Conservation (phyloP, 2,888 invertebrate genomes). For the Ophion obscuratus region DNA sequence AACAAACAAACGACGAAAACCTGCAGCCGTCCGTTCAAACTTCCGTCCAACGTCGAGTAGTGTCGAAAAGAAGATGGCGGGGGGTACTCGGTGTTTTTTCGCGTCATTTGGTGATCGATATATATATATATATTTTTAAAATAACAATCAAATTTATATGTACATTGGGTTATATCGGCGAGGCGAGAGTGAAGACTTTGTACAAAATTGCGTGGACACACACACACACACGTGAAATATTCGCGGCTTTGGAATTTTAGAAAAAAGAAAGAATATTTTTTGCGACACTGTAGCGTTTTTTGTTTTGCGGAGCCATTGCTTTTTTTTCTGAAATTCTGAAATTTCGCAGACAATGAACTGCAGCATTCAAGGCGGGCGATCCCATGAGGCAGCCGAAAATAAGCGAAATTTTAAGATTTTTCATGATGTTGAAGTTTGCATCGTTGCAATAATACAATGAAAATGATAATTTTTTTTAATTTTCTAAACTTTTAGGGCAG, state of each 20-base stretch:
- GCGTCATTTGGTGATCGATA: conserved; percentile 26
- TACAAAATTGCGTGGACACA: conserved; percentile 32
- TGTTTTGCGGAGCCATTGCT: too few species aligned
- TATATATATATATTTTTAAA: not conserved
- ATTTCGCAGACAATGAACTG: too few species aligned
- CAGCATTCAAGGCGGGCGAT: too few species aligned
- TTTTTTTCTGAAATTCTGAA: too few species aligned
- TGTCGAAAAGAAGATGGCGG: not conserved
- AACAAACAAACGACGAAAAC: conserved; percentile 6
- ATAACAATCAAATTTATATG: not conserved
- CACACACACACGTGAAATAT: not conserved
- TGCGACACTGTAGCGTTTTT: too few species aligned
- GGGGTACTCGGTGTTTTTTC: not conserved
- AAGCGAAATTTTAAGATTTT: too few species aligned
- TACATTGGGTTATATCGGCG: conserved; percentile 17
- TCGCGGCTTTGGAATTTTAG: not conserved
- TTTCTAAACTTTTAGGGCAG: too few species aligned
- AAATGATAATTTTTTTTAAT: too few species aligned
- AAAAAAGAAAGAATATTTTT: not conserved
- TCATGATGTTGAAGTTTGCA: too few species aligned
- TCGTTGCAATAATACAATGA: too few species aligned
- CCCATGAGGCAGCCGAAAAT: too few species aligned
- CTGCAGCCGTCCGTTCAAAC: not conserved
- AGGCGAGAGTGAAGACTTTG: conserved; percentile 13
- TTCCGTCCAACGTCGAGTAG: conserved; percentile 13